These are phyloP conservation scores for Tenthredo distinguenda DNA, from an alignment of 2,888 invertebrate genomes.

Conservation along the genomic window DNA sequence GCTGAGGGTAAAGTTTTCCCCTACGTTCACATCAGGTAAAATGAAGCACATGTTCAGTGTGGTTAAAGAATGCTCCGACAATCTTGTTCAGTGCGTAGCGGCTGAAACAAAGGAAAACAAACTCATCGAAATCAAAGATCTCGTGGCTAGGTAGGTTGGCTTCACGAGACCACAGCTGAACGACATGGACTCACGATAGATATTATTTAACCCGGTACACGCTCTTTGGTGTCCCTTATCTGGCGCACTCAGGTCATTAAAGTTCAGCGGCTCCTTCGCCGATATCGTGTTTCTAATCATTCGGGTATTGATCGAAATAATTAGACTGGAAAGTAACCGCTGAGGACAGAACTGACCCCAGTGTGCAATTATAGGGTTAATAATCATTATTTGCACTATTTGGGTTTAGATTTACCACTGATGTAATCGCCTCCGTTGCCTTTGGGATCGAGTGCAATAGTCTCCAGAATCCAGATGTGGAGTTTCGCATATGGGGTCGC, in stretches of 20 bases:
- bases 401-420: conserved; percentile 8
- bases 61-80: conserved; percentile 81
- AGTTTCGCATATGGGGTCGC: conserved; percentile 70
- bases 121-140: conserved; percentile 20
- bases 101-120: conserved; percentile 60
- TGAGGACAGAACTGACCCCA: neutral
- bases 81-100: conserved; percentile 79
- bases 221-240: neutral
- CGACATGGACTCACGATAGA: neutral
- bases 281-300: neutral
- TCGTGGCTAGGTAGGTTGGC: conserved; percentile 19
- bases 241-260: neutral
- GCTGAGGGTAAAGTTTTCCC: conserved; percentile 83
- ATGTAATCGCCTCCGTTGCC: conserved; percentile 60
- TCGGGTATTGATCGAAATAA: neutral
- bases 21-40: conserved; percentile 85
- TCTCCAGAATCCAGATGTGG: conserved; percentile 65
- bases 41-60: conserved; percentile 84
- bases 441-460: conserved; percentile 71
- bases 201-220: neutral
- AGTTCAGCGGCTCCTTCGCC: neutral
- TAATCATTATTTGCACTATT: neutral
- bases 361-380: neutral
- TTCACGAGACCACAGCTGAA: neutral
- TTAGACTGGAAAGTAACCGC: neutral